Conservation (phyloP, 1,140 invertebrate genomes). For the Penaeus indicus region DNA sequence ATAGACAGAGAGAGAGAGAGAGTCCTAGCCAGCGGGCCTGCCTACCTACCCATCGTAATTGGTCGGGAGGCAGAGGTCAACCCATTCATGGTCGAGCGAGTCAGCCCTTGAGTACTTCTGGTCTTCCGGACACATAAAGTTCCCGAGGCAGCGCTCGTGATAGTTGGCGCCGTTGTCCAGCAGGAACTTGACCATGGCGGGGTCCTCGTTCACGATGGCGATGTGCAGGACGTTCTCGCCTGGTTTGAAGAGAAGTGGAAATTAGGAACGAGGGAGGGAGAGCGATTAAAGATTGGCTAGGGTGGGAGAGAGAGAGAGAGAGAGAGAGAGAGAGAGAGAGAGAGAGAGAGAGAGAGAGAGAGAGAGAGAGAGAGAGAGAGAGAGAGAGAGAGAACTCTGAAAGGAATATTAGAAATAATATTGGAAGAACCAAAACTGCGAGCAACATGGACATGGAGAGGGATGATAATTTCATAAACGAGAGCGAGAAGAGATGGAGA, state of each 20-base stretch:
- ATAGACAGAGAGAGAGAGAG: no score
- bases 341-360: no score
- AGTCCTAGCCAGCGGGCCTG: neutral
- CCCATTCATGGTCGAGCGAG: slow-evolving; percentile 91
- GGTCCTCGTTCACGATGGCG: slow-evolving; percentile 98
- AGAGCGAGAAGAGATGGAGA: no score
- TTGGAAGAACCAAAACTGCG: no score
- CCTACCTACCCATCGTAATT: slow-evolving; percentile 91
- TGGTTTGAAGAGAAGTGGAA: slow-evolving; percentile 67
- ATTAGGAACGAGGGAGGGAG: neutral
- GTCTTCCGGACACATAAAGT: slow-evolving; percentile 97
- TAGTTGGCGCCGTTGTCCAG: slow-evolving; percentile 92
- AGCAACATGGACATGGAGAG: no score
- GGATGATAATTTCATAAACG: no score
- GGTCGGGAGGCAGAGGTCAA: slow-evolving; percentile 85
- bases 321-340: no score
- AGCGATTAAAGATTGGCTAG: no score
- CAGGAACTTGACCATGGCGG: slow-evolving; percentile 95
- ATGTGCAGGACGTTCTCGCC: slow-evolving; percentile 94
- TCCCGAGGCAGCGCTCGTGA: slow-evolving; percentile 91
- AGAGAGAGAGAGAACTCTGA: no score
- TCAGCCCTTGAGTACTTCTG: slow-evolving; percentile 92
- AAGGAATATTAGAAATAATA: no score
- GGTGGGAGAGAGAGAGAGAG: no score
- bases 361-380: no score